phyloP scores from a whole-genome alignment of 53 echinoderm and acorn worm species.

The Holothuria leucospilota region DNA sequence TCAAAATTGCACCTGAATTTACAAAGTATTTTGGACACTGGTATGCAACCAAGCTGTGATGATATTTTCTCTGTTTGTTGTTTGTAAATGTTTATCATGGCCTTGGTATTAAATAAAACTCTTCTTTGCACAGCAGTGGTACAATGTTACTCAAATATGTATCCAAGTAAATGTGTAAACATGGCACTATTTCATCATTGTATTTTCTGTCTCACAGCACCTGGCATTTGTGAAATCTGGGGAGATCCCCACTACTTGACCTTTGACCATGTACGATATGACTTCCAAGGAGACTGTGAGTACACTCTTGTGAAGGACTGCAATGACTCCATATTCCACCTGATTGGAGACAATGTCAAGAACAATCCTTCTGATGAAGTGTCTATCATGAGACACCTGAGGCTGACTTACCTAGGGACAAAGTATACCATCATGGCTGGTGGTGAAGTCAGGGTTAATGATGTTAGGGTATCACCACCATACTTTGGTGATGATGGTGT shows the following conservation, averaged over 20 bases:
- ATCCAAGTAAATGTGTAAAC: too few relatives aligned
- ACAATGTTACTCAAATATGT: too few relatives aligned
- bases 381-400: conserved; percentile 46
- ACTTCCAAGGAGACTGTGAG: conserved; percentile 84
- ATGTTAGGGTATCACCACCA: conserved; percentile 28
- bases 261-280: not conserved
- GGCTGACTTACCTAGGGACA: not conserved
- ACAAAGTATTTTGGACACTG: too few relatives aligned
- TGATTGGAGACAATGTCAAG: conserved; percentile 72
- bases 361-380: conserved; percentile 63
- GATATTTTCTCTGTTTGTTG: too few relatives aligned
- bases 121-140: too few relatives aligned
- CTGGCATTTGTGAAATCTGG: conserved; percentile 29
- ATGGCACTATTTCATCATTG: too few relatives aligned
- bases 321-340: conserved; percentile 32
- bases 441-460: conserved; percentile 56
- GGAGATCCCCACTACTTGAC: not conserved
- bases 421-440: conserved; percentile 20
- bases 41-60: too few relatives aligned
- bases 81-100: too few relatives aligned
- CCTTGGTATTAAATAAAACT: too few relatives aligned
- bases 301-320: conserved; percentile 76
- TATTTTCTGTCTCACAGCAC: conserved; percentile 27
- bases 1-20: too few relatives aligned
- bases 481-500: conserved; percentile 43